Conservation (phyloP, 2,113 vertebrate genomes). For the Pangasianodon gigas region DNA sequence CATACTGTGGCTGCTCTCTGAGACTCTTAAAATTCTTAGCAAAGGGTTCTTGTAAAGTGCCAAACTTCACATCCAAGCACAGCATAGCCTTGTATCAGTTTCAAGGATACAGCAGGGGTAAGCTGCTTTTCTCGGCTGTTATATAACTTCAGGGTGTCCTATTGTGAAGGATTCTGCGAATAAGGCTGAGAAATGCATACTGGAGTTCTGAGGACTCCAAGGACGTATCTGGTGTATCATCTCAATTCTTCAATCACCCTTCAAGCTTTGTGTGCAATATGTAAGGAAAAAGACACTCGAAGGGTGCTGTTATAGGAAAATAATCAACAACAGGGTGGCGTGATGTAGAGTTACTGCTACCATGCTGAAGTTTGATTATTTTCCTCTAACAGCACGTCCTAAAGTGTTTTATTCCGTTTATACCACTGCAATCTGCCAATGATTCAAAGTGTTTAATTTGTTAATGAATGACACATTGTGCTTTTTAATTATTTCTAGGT, state of each 20-base stretch:
- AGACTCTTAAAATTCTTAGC: not conserved
- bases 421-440: not conserved
- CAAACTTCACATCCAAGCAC: not conserved
- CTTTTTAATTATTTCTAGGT: not conserved
- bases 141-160: not conserved
- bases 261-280: not conserved
- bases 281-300: too few relatives aligned
- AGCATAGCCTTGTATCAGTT: constrained; percentile 1
- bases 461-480: not conserved
- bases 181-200: not conserved
- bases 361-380: not conserved
- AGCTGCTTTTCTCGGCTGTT: not conserved
- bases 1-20: not conserved
- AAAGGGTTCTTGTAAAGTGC: not conserved
- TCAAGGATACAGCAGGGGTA: not conserved
- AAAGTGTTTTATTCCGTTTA: not conserved
- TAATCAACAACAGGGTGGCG: not conserved
- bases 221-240: not conserved
- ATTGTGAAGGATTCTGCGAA: not conserved
- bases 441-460: not conserved
- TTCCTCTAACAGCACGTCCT: not conserved
- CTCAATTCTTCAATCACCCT: not conserved
- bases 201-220: not conserved
- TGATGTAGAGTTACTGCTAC: not conserved
- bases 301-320: not conserved